A percentile compares a stretch with the other conserved stretches of the same genome.
Evolutionary conservation across 2,888 invertebrate species (phyloP).

Genomic region (Drosophila niveifrons): DNA sequence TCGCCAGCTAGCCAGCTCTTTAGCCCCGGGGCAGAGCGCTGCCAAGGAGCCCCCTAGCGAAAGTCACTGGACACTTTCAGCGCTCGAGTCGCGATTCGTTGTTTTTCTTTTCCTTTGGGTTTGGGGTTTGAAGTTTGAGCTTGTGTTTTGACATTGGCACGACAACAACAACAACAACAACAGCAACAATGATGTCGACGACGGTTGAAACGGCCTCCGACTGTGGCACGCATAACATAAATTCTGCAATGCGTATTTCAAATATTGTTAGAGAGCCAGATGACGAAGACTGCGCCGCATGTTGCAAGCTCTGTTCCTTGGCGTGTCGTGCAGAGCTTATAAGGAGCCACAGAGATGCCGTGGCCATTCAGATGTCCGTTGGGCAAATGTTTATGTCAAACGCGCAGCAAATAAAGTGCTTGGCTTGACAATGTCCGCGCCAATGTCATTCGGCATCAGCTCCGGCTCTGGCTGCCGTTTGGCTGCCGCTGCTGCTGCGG

Average conservation of each 20-base stretch:
- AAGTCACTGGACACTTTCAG: conserved; percentile 77
- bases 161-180: conserved; percentile 21
- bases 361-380: conserved; percentile 78
- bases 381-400: conserved; percentile 81
- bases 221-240: conserved; percentile 78
- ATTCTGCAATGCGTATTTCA: conserved; percentile 79
- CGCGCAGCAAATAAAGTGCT: conserved; percentile 80
- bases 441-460: conserved; percentile 66
- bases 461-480: conserved; percentile 27
- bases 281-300: conserved; percentile 40
- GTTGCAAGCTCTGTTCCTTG: conserved; percentile 57
- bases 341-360: conserved; percentile 76
- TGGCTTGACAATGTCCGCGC: conserved; percentile 77
- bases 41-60: conserved; percentile 57
- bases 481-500: neutral
- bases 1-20: conserved; percentile 14
- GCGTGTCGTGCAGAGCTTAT: conserved; percentile 74
- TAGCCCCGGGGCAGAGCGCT: neutral
- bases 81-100: conserved; percentile 19
- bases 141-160: conserved; percentile 59
- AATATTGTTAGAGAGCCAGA: conserved; percentile 69
- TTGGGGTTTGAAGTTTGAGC: conserved; percentile 29
- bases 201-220: conserved; percentile 54
- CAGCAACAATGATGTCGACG: neutral
- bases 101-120: conserved; percentile 38